A percentile compares a stretch with the other conserved stretches of the same genome.
phyloP scores from a whole-genome alignment of 2,113 vertebrate species.

The Semnornis frantzii region DNA sequence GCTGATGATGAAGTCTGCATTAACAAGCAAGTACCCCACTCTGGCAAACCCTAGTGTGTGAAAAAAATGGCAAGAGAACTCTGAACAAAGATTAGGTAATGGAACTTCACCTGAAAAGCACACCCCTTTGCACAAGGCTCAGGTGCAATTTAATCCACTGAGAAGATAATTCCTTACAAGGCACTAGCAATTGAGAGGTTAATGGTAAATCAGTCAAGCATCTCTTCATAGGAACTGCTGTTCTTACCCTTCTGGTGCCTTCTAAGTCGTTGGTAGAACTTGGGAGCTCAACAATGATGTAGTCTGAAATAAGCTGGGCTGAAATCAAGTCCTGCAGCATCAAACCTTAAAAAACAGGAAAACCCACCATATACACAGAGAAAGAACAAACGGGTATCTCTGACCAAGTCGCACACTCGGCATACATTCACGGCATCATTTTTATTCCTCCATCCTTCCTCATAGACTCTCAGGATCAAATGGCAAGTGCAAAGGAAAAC shows the following conservation, averaged over 20 bases:
- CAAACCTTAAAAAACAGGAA: conserved; percentile 78
- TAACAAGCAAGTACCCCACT: not conserved
- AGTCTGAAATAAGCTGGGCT: conserved; percentile 88
- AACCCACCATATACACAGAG: not conserved
- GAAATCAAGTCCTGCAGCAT: conserved; percentile 85
- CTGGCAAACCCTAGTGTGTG: not conserved
- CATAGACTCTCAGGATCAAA: not conserved
- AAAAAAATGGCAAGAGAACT: not conserved
- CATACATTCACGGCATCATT: no score
- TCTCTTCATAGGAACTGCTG: not conserved
- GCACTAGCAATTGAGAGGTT: not conserved
- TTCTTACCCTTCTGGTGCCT: conserved; percentile 84
- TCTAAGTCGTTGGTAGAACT: conserved; percentile 82
- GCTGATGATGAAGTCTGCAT: not conserved
- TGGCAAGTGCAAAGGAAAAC: not conserved
- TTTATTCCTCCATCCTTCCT: not conserved
- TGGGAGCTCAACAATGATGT: conserved; percentile 80
- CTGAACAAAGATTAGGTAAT: not conserved
- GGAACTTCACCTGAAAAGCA: not conserved
- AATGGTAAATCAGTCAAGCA: not conserved
- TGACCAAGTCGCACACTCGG: not conserved
- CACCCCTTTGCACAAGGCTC: not conserved
- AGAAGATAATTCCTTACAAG: not conserved
- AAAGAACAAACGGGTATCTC: not conserved
- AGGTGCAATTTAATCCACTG: not conserved